Base-by-base conservation (phyloP, 2,113 vertebrate species). In the Nibea coibor region DNA sequence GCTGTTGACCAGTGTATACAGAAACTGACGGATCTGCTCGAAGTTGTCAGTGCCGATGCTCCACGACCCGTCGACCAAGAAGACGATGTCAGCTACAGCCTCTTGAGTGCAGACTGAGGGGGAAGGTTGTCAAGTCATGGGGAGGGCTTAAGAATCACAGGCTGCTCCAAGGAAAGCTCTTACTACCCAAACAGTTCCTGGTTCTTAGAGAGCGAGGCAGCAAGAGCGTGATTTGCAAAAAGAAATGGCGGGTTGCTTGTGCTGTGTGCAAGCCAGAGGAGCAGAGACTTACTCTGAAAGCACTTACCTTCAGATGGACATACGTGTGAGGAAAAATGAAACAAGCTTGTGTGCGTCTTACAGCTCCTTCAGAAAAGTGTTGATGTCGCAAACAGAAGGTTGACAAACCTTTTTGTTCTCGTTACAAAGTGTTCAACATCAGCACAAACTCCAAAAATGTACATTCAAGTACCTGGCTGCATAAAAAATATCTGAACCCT, bases 51-150 rank as follows among this genome's bases (percentile, higher is more conserved):
- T 78, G 54, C 97, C 97, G 88, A 96, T 89, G 93, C 94, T 97
- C 96, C 96, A 96, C 42, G 96, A 97, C 50, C 96, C 95, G 91
- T 98, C 97, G 83, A 98, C 97, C 96, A 98, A 92, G 95, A 98
- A 97, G 91, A 98, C 94, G 93, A 98, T 95, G 95, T 98, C 97
- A 12, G 97, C 97, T 64, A 96, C 92, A 0, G 94, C 94, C 94
- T 95, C 87, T 73, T 94, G 95, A 88, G 88, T 96, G 94, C 94
- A 96, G 91, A 96, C 97, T 98, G 95, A 91, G 93, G 94, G 93
- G 94, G 90, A 94, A 94, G 94, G 20, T 48, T n/a, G 12, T 65
- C 26, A 62, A 9, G 57, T 84, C 76, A 83, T 3, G 7, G 57
- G 43, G 39, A 65, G 24, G 24, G 56, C 39, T 53, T 43, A 63